A percentile compares a stretch with the other conserved stretches of the same genome.
Conservation (phyloP, 2,113 vertebrate genomes). For the Micronycteris hirsuta region DNA sequence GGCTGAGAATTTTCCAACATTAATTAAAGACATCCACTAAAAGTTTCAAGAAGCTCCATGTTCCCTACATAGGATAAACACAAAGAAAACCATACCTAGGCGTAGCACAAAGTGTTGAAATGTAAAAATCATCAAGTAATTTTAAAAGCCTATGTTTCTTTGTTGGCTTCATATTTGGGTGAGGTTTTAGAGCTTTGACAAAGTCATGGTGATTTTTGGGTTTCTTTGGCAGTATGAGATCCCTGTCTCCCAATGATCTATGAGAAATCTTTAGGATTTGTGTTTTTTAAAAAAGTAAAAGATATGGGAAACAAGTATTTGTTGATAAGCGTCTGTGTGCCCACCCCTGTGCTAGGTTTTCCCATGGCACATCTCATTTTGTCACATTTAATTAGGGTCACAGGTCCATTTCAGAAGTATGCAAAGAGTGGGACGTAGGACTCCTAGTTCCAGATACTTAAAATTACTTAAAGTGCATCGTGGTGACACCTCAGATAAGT, state of each 20-base stretch:
- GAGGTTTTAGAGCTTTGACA: neutral
- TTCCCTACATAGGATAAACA: neutral
- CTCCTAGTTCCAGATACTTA: constrained; percentile 48
- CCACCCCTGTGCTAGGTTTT: neutral
- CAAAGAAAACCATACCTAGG: neutral
- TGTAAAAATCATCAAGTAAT: neutral
- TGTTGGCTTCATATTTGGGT: neutral
- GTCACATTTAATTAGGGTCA: constrained; percentile 45
- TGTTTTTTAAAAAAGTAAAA: neutral
- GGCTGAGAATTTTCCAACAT: neutral
- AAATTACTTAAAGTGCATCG: constrained; percentile 73
- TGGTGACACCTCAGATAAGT: constrained; percentile 78
- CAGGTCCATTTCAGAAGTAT: constrained; percentile 6
- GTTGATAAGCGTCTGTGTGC: neutral
- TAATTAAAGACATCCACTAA: neutral
- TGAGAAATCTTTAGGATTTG: neutral
- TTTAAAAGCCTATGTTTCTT: neutral
- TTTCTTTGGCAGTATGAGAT: neutral
- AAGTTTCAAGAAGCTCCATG: neutral
- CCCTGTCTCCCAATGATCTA: neutral
- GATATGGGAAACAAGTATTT: neutral
- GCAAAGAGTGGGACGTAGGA: neutral
- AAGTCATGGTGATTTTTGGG: neutral
- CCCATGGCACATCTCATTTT: constrained; percentile 13
- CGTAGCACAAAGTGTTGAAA: neutral